A percentile compares a stretch with the other conserved stretches of the same genome.
These are phyloP conservation scores for Stegostoma tigrinum DNA, from an alignment of 2,113 vertebrate species.

Conservation along the genomic window DNA sequence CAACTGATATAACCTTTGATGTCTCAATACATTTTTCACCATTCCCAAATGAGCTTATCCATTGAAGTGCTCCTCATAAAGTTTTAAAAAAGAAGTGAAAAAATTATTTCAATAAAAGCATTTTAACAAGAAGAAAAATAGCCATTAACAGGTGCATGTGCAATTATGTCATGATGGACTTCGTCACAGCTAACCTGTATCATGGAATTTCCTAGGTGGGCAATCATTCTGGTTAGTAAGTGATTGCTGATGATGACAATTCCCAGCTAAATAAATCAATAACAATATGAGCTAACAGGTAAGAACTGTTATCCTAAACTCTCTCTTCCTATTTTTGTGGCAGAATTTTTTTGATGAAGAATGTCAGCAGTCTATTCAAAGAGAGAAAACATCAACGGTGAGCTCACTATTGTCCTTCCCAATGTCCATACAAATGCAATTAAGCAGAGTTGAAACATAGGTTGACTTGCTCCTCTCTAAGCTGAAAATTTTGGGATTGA, in stretches of 20 bases:
- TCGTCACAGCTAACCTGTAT: neutral
- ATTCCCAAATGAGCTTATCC: conserved; percentile 38
- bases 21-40: conserved; percentile 29
- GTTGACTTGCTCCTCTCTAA: neutral
- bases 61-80: conserved; percentile 40
- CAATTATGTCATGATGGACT: neutral
- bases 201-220: too few relatives aligned
- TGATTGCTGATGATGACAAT: too few relatives aligned
- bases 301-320: neutral
- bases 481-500: neutral
- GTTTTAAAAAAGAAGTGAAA: conserved; percentile 32
- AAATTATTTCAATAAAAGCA: conserved; percentile 25
- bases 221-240: too few relatives aligned
- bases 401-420: neutral
- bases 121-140: neutral
- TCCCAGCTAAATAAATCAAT: too few relatives aligned
- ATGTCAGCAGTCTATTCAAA: neutral
- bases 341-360: neutral
- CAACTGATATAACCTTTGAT: conserved; percentile 37
- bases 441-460: neutral
- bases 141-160: neutral
- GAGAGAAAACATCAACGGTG: neutral
- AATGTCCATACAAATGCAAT: too few relatives aligned
- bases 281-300: neutral
- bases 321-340: neutral